A percentile compares a stretch with the other conserved stretches of the same genome.
Conservation (phyloP, 2,888 invertebrate species). For the Exephanes ischioxanthus region DNA sequence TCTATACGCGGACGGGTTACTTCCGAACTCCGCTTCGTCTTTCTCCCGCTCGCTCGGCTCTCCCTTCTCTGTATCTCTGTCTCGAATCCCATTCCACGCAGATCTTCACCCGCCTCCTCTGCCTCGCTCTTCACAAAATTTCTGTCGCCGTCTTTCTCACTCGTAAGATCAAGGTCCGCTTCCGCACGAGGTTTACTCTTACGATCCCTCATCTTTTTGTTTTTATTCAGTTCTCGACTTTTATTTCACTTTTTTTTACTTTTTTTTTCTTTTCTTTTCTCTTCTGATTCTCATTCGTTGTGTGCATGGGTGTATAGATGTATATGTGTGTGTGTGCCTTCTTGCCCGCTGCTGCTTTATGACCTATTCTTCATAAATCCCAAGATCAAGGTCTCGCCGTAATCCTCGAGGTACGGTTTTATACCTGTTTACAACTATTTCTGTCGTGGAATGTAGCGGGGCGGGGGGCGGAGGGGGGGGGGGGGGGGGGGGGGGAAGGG, state of each 20-base stretch:
- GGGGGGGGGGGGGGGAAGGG: too few species aligned
- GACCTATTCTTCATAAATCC: slow-evolving; percentile 34
- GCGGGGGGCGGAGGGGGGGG: neutral
- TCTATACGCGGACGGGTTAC: slow-evolving; percentile 72
- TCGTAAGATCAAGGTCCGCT: slow-evolving; percentile 66
- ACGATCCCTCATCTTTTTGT: slow-evolving; percentile 62
- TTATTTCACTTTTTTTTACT: slow-evolving; percentile 40
- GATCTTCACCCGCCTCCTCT: slow-evolving; percentile 33
- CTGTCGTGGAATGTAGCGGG: neutral
- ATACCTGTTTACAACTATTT: slow-evolving; percentile 13
- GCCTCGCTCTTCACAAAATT: slow-evolving; percentile 22
- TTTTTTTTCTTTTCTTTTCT: slow-evolving; percentile 27
- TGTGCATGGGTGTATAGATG: neutral
- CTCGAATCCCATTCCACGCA: slow-evolving; percentile 29
- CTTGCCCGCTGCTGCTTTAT: slow-evolving; percentile 29
- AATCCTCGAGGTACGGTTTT: slow-evolving; percentile 6
- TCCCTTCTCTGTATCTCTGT: slow-evolving; percentile 12
- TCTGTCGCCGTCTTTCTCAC: slow-evolving; percentile 42
- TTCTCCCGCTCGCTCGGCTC: slow-evolving; percentile 59
- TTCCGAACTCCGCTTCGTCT: slow-evolving; percentile 70
- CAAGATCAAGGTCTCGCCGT: slow-evolving; percentile 52
- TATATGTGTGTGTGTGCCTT: neutral
- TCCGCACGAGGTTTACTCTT: slow-evolving; percentile 55
- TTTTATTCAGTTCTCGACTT: slow-evolving; percentile 16
- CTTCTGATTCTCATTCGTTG: slow-evolving; percentile 16